These are phyloP conservation scores for Python bivittatus DNA, from an alignment of 2,113 vertebrate species.

Conservation along the genomic window DNA sequence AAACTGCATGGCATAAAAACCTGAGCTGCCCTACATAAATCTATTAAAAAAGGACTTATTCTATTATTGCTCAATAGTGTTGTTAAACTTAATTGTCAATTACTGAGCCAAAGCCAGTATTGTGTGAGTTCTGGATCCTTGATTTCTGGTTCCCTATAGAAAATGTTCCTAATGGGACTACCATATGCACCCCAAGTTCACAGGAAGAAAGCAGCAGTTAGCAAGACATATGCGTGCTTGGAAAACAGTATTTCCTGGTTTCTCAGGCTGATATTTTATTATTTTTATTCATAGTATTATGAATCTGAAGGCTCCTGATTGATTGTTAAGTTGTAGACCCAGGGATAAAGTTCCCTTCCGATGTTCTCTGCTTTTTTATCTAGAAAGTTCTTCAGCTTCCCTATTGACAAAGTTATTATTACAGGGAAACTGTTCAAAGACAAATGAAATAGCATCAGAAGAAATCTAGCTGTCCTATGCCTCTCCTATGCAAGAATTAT, in stretches of 20 bases:
- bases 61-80: conserved; percentile 59
- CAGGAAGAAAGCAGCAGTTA: neutral
- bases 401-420: neutral
- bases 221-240: too few species aligned
- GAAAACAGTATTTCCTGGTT: neutral
- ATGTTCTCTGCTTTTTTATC: neutral
- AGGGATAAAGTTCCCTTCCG: neutral
- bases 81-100: conserved; percentile 64
- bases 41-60: neutral
- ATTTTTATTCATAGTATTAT: neutral
- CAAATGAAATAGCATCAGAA: neutral
- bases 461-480: neutral
- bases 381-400: neutral
- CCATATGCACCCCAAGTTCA: neutral
- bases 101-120: conserved; percentile 22
- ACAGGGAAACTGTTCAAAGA: neutral
- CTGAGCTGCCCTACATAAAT: conserved; percentile 30
- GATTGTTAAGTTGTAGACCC: neutral
- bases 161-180: neutral
- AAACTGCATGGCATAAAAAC: conserved; percentile 3
- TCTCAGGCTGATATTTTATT: neutral
- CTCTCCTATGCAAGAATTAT: too few species aligned
- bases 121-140: neutral
- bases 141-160: neutral
- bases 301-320: neutral